Base-by-base conservation (phyloP, 1,140 invertebrate species). In the Ceratina australensis region DNA sequence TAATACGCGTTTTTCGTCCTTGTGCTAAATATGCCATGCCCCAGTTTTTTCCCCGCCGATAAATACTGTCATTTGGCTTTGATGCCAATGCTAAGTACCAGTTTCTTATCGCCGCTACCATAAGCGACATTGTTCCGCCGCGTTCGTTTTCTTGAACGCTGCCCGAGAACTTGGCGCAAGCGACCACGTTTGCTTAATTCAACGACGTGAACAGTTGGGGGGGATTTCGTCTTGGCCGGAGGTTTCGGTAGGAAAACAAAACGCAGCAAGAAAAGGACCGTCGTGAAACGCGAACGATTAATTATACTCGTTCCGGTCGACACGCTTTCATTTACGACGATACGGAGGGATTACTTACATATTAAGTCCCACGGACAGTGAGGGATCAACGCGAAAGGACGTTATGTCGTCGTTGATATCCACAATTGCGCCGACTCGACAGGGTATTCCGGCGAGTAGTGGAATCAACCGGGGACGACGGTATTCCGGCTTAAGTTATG, bases 401-500 rank as follows among this genome's bases (percentile, higher is more conserved):
- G 68, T 79, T 76, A 56, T 68, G 82, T 79, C 50, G 77, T 75
- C 81, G 76, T 64, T 83, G 81, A 83, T 84, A 83, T 79, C 81
- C 72, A 82, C 57, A 61, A 72, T 76, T 65, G 81, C 54, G 33
- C 60, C 26, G 67, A 49, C 54, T 72, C 50, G 20, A 28, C 60
- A 52, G 78, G 75, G 81, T 77, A 83, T 84, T 80, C 72, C 69
- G 54, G 57, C 64, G 60, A 50, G 56, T 64, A 78, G 60, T 75
- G 77, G 76, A 78, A 82, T 79, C 79, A 68, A 69, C 61, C 33
- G 33, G 33, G 54, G n/a, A n/a, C n/a, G n/a, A 64, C 72, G 77
- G 60, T 83, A 84, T 84, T 78, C 78, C 33, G 64, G 66, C 61
- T 80, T 85, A 86, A 88, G 80, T 88, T 88, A 88, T 83, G 79